Conservation (phyloP, 2,888 invertebrate species). For the Tridacna crocea region DNA sequence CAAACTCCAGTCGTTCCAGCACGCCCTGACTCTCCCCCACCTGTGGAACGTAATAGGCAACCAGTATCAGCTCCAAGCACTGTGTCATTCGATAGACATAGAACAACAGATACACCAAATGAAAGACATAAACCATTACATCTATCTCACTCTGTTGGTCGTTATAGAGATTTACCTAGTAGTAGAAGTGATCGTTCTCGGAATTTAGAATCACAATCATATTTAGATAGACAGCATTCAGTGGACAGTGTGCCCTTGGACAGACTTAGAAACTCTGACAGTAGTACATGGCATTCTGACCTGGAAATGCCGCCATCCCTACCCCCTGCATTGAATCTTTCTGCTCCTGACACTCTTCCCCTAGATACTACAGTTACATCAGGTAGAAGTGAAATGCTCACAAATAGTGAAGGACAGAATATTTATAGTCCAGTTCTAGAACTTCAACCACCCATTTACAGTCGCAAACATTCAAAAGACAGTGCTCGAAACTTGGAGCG, state of each 20-base stretch:
- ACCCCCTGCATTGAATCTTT: conserved; percentile 44
- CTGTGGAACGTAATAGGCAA: conserved; percentile 36
- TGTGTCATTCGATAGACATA: conserved; percentile 36
- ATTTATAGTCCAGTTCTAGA: conserved; percentile 59
- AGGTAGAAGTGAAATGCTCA: conserved; percentile 34
- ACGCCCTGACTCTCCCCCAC: conserved; percentile 42
- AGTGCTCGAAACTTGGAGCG: conserved; percentile 39
- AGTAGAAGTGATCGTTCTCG: conserved; percentile 44
- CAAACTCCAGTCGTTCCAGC: neutral
- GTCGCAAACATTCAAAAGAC: conserved; percentile 54
- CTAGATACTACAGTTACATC: conserved; percentile 31
- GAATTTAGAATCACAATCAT: conserved; percentile 44
- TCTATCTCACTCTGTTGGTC: conserved; percentile 49
- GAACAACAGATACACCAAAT: conserved; percentile 12
- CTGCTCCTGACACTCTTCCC: conserved; percentile 8
- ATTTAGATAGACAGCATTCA: conserved; percentile 52
- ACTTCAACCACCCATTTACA: conserved; percentile 55
- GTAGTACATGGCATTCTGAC: conserved; percentile 28
- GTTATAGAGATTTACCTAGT: conserved; percentile 33
- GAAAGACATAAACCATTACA: conserved; percentile 51
- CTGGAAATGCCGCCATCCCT: conserved; percentile 61
- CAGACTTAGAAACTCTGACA: conserved; percentile 44
- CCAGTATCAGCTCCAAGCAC: conserved; percentile 27
- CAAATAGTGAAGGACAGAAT: conserved; percentile 55
- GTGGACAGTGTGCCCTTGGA: conserved; percentile 61